Percentiles rank a stretch among this genome's conserved stretches.
Evolutionary conservation across 2,797 vertebrate species (phyloP).

Genomic region (Hemitrygon akajei): DNA sequence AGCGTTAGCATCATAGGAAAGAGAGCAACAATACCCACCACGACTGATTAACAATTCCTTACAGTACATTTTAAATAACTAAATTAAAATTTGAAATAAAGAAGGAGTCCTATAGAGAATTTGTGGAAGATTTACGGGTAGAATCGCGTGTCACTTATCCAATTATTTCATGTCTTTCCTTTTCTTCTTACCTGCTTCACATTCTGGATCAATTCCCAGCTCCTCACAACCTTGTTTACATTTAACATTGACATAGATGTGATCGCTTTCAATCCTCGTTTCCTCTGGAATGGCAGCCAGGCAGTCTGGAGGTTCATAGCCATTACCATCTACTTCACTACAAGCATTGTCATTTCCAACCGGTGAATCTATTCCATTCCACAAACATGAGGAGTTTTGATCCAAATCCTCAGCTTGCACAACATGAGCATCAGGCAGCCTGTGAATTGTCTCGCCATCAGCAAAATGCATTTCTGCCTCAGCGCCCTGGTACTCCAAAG

Average conservation of each 20-base stretch:
- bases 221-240: neutral
- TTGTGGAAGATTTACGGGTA: neutral
- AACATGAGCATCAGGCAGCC: neutral
- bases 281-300: slow-evolving; percentile 65
- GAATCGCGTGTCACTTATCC: neutral
- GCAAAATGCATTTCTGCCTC: neutral
- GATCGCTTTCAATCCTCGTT: slow-evolving; percentile 44
- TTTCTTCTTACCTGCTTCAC: slow-evolving; percentile 17
- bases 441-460: neutral
- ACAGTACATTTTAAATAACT: neutral
- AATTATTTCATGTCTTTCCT: neutral
- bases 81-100: neutral
- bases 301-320: slow-evolving; percentile 41
- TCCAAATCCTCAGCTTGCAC: neutral
- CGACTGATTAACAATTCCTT: neutral
- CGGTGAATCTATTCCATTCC: neutral
- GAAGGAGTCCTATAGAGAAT: neutral
- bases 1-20: too few relatives aligned
- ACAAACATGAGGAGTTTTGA: neutral
- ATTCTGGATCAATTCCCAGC: neutral
- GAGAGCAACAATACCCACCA: neutral
- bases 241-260: neutral
- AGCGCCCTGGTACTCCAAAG: neutral
- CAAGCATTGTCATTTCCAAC: neutral
- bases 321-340: slow-evolving; percentile 42